phyloP scores from a whole-genome alignment of 2,888 invertebrate genomes.

The Tetragonisca angustula region DNA sequence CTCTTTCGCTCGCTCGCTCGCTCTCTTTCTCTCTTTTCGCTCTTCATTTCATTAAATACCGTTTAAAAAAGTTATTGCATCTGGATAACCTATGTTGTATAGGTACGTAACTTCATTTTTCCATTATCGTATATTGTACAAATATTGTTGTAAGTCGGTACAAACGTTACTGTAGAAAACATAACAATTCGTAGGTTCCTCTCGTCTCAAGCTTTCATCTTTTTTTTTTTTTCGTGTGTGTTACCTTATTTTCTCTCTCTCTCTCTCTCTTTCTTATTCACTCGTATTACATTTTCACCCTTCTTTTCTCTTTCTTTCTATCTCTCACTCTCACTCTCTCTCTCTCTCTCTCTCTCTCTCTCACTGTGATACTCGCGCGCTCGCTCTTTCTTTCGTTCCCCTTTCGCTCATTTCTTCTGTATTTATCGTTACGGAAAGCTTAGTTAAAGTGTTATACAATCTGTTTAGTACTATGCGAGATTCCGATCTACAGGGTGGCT shows the following conservation, averaged over 20 bases:
- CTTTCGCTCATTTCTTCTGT: conserved; percentile 40
- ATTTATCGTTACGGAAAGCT: conserved; percentile 78
- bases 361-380: conserved; percentile 4
- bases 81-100: conserved; percentile 82
- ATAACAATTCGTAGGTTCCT: conserved; percentile 80
- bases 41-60: conserved; percentile 62
- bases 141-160: conserved; percentile 83
- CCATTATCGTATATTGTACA: conserved; percentile 81
- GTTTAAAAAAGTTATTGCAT: conserved; percentile 84
- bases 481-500: conserved; percentile 72
- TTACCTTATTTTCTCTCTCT: conserved; percentile 40
- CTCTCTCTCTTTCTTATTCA: not conserved
- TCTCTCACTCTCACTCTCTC: conserved; percentile 14
- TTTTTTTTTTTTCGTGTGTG: conserved; percentile 56
- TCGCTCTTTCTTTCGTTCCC: conserved; percentile 36
- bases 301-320: conserved; percentile 15
- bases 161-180: conserved; percentile 84
- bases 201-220: conserved; percentile 61
- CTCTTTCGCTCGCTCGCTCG: conserved; percentile 12
- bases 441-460: conserved; percentile 75
- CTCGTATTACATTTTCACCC: not conserved
- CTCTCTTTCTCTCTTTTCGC: not conserved
- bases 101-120: conserved; percentile 72
- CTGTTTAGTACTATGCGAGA: conserved; percentile 70
- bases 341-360: conserved; percentile 25